Base-by-base conservation (phyloP, 2,113 vertebrate genomes). In the Cynocephalus volans region DNA sequence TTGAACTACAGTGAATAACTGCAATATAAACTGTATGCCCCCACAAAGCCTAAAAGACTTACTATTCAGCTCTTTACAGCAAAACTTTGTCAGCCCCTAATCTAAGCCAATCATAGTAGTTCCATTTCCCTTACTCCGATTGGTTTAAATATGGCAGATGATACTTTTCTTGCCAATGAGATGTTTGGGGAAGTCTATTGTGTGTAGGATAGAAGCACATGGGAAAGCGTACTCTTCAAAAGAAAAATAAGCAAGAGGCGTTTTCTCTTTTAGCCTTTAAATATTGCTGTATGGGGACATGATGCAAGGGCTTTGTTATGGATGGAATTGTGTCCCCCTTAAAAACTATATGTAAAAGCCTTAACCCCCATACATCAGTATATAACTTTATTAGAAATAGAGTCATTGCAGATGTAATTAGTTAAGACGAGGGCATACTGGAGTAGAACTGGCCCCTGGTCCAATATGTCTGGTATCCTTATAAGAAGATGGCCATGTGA, bases 371-470 rank as follows among this genome's bases (percentile, higher is more conserved):
- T 88, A 23, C 19, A 21, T 41, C 28, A 96, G 60, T 75, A 80
- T 69, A 91, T 54, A 95, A 50, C 8, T 21, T 65, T 80, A 76
- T 85, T 92, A 23, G 11, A 92, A 81, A 67, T 28, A 88, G 24
- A 41, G 26, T 85, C n/a, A 62, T 14, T 72, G 12, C 12, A 84
- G 24, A 95, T 91, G 52, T 54, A 79, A 60, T 73, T 62, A 62
- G 5, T 52, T 92, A 80, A 73, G 84, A 76, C 26, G 50, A 82
- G n/a, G 41, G 76, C 45, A 83, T 77, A 58, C 26, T 62, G 17
- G 50, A 52, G 9, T 6, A 54, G 45, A 21, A 45, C 23, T 72
- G 33, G 26, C 6, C 62, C 48, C 23, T 70, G 24, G 6, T 73
- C 26, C 26, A 70, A 24, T 81, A 62, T 65, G 15, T 76, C n/a